These are phyloP conservation scores for Poliocrania exsul DNA, from an alignment of 2,797 vertebrate species.

Conservation along the genomic window DNA sequence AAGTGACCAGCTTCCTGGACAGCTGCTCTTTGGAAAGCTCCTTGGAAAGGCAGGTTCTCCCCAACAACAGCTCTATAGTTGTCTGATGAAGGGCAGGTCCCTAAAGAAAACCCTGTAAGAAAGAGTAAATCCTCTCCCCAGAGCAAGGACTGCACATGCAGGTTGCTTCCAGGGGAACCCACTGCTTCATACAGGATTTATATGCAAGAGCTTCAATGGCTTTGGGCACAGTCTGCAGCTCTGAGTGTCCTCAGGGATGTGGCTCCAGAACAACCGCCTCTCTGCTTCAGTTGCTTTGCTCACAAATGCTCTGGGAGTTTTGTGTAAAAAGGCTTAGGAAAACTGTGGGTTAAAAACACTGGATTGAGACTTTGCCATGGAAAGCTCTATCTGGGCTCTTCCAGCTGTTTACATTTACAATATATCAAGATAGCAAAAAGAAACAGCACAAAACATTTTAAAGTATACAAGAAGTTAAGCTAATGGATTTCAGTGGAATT, in stretches of 20 bases:
- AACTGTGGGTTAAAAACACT: background rate
- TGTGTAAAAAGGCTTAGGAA: background rate
- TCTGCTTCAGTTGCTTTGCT: background rate
- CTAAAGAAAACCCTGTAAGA: background rate
- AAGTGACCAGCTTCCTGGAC: background rate
- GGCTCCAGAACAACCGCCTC: accelerated
- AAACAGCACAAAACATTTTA: background rate
- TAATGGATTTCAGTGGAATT: background rate
- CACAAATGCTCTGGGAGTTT: background rate
- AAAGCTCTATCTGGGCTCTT: background rate
- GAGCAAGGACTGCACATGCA: accelerated
- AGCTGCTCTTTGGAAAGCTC: background rate
- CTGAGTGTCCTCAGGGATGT: too few species aligned
- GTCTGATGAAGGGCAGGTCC: background rate
- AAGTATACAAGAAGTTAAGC: background rate
- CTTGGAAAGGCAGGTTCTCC: background rate
- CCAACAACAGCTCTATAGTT: accelerated
- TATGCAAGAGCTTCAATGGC: background rate
- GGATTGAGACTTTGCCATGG: background rate
- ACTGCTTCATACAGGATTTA: background rate
- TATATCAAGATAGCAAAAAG: background rate
- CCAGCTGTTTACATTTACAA: background rate
- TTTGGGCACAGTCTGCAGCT: background rate
- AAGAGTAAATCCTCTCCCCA: background rate
- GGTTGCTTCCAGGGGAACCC: background rate